Percentiles rank a stretch among this genome's conserved stretches.
These are phyloP conservation scores for Anhinga anhinga DNA, from an alignment of 2,113 vertebrate genomes.

Conservation along the genomic window DNA sequence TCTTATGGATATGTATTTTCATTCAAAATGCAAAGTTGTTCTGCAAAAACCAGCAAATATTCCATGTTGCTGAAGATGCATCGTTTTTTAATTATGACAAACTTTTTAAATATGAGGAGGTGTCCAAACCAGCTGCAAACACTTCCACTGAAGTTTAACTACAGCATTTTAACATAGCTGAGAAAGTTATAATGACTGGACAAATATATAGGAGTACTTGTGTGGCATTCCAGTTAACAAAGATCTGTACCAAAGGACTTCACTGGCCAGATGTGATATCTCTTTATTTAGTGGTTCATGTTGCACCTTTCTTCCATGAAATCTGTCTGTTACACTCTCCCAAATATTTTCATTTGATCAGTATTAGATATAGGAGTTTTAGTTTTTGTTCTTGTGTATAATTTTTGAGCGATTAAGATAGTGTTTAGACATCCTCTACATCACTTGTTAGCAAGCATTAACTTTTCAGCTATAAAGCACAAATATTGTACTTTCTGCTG, in stretches of 20 bases:
- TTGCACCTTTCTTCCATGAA: background rate
- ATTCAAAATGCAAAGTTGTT: background rate
- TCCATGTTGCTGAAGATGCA: background rate
- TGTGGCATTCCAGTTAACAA: background rate
- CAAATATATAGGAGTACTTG: background rate
- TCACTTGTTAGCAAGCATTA: background rate
- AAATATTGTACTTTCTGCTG: background rate
- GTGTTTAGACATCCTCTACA: background rate
- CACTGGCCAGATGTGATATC: rapidly evolving
- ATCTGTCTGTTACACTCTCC: background rate
- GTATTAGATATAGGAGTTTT: background rate
- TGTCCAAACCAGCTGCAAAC: background rate
- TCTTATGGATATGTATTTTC: background rate
- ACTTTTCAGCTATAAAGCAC: constrained; percentile 2
- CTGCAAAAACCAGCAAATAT: background rate
- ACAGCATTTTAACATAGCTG: background rate
- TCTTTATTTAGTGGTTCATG: background rate
- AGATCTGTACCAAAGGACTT: background rate
- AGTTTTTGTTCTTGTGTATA: background rate
- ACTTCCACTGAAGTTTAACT: background rate
- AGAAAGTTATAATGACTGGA: background rate
- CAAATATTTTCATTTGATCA: background rate
- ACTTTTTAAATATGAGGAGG: background rate
- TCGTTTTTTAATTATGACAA: background rate
- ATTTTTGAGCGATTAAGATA: background rate